Evolutionary conservation across 2,113 vertebrate species (phyloP), one percentile per base, ranked within the genome.

Genomic region (Gorsachius goisagi): DNA sequence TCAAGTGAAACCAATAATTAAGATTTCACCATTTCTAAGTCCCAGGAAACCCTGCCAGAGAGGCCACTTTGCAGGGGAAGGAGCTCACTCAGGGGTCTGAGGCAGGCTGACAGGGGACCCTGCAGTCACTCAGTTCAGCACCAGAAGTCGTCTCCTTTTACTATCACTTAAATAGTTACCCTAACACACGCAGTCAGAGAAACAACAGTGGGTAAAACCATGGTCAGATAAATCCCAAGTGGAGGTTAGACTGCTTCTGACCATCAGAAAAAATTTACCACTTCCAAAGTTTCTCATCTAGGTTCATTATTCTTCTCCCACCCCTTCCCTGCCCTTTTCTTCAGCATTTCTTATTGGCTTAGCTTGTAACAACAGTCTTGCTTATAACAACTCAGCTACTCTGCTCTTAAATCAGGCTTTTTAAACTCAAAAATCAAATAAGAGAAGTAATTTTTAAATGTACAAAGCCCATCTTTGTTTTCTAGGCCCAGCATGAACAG

Each of bases 271-370:
- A 39, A 45, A 37, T 11, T 24, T 17, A 28, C 3, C 17, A 8
- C 11, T 66, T 82, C 15, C 32, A 11, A 72, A 60, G 20, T 22
- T 23, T 45, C 45, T 90, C 30, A 64, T 28, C 18, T 15, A 72
- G 32, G 11, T 72, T 28, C 12, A 14, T 12, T 41, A 35, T 7
- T 17, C 39, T 33, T 33, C 22, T 30, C 22, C 5, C 6, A 18
- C 3, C 6, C 4, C 5, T 1, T 1, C 1, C 5, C 21, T 23
- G 12, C 12, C 49, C 6, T 15, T 60, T 17, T 37, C 50, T 71
- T 76, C 58, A 86, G 24, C 26, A 45, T 52, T 81, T 69, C 26
- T 63, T 58, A 35, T 2, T 8, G 35, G 14, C 41, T 63, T 44
- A 22, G 13, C 12, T 68, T 69, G 32, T 8, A 4, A 5, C n/a